Evolutionary conservation across 1,140 invertebrate genomes (phyloP), one percentile per base, ranked within the genome.

Genomic region (Penaeus japonicus): DNA sequence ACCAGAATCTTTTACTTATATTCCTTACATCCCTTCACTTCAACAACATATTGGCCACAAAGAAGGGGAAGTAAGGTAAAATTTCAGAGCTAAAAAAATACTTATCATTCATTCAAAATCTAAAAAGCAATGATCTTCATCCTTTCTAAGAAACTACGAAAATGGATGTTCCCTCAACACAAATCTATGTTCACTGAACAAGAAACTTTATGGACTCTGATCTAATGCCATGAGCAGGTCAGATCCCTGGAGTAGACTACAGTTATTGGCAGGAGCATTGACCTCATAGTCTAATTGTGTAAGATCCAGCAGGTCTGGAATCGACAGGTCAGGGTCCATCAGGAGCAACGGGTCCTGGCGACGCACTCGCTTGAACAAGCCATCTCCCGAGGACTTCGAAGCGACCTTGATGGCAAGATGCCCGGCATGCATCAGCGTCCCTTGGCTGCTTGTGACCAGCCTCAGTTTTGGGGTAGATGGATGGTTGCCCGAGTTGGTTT

Each of bases 241-340:
- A 54, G 93, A 92, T 4, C 94, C 94, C 82, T 94, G 93, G 22
- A 94, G 91, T 7, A 94, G 91, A 4, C 82, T 87, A 15, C 89
- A 81, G 32, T 89, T 92, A 53, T 92, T 92, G 1, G 93, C 91
- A 5, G 94, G 94, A 27, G 94, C 94, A 89, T 94, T 94, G 15
- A 94, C 94, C 89, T 94, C 94, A 88, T 92, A 94, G 91, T 94
- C 94, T 87, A 93, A 93, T 57, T 93, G 93, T 4, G 93, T 94
- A 20, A 94, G 91, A 84, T 94, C 93, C 85, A 93, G 85, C 27
- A 94, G 89, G 15, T 93, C 93, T 47, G 93, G 92, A 84, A 93
- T 92, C 7, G 77, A 59, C 32, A 89, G 24, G 78, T 81, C 82
- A 27, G 84, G 81, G 75, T 89, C 80, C 82, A 82, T 80, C 77